These are phyloP conservation scores for Scelioninae gen. 1 DNA, from an alignment of 2,888 invertebrate genomes.

Conservation along the genomic window DNA sequence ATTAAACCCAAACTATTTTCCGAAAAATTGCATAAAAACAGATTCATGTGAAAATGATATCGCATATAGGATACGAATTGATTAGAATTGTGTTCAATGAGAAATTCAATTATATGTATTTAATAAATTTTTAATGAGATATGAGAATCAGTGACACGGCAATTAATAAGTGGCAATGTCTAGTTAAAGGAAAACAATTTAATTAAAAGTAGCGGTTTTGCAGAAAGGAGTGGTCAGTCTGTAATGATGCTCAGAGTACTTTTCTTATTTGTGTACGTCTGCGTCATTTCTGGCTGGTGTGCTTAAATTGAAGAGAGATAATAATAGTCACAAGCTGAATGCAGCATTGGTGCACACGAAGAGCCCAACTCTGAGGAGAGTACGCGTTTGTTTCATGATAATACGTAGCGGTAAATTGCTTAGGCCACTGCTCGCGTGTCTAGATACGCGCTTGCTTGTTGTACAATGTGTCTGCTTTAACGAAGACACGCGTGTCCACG, in stretches of 20 bases:
- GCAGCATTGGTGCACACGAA: conserved; percentile 18
- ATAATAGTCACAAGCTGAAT: conserved; percentile 43
- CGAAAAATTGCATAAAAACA: too few relatives aligned
- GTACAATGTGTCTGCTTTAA: conserved; percentile 58
- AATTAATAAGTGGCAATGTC: conserved; percentile 22
- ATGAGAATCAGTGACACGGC: conserved; percentile 5
- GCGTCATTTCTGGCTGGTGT: conserved; percentile 48
- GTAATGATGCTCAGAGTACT: conserved; percentile 37
- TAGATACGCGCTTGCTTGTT: conserved; percentile 52
- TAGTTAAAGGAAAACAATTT: conserved; percentile 34
- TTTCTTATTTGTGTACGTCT: conserved; percentile 50
- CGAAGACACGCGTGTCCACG: conserved; percentile 63
- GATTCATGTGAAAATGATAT: too few relatives aligned
- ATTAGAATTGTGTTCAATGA: too few relatives aligned
- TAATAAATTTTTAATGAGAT: neutral
- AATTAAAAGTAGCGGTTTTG: conserved; percentile 50
- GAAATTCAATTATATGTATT: neutral
- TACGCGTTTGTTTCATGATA: conserved; percentile 65
- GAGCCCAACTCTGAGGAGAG: conserved; percentile 3
- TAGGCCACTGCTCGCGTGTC: conserved; percentile 69
- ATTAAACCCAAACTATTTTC: too few relatives aligned
- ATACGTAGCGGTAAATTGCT: conserved; percentile 70
- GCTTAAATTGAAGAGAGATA: conserved; percentile 48
- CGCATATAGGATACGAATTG: too few relatives aligned
- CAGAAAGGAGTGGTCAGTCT: conserved; percentile 36